phyloP scores from a whole-genome alignment of 2,113 vertebrate genomes.

The Odocoileus virginianus region DNA sequence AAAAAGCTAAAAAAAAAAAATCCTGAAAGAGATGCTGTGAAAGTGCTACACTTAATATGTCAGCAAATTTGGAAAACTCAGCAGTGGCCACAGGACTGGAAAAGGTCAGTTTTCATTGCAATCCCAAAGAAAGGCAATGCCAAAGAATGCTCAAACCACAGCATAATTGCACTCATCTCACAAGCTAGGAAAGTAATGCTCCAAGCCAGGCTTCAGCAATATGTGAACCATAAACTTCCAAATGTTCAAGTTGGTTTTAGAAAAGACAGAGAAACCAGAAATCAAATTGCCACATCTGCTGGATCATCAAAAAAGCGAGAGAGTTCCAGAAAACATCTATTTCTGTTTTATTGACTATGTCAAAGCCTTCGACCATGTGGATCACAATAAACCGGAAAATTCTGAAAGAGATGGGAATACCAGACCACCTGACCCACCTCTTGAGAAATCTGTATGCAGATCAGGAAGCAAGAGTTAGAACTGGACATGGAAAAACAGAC shows the following conservation, averaged over 20 bases:
- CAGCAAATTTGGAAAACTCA: background rate
- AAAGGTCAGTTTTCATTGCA: background rate
- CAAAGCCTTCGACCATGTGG: background rate
- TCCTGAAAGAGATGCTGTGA: background rate
- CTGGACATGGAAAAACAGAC: background rate
- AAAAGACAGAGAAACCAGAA: background rate
- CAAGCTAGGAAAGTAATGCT: background rate
- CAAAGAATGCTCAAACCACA: background rate
- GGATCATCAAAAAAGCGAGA: background rate
- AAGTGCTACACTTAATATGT: background rate
- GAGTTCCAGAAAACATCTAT: background rate
- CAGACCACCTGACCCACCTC: background rate
- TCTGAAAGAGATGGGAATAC: background rate
- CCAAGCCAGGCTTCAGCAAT: background rate
- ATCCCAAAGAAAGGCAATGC: background rate
- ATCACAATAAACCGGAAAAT: background rate
- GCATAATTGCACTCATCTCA: background rate
- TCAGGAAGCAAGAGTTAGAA: background rate
- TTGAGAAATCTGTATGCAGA: background rate
- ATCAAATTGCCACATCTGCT: background rate
- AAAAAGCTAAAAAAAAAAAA: too few relatives aligned
- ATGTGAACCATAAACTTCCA: background rate
- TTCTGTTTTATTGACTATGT: background rate
- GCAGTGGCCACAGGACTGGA: background rate
- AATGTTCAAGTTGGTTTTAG: background rate